A percentile compares a stretch with the other conserved stretches of the same genome.
phyloP scores from a whole-genome alignment of 2,113 vertebrate genomes.

The Perognathus longimembris region DNA sequence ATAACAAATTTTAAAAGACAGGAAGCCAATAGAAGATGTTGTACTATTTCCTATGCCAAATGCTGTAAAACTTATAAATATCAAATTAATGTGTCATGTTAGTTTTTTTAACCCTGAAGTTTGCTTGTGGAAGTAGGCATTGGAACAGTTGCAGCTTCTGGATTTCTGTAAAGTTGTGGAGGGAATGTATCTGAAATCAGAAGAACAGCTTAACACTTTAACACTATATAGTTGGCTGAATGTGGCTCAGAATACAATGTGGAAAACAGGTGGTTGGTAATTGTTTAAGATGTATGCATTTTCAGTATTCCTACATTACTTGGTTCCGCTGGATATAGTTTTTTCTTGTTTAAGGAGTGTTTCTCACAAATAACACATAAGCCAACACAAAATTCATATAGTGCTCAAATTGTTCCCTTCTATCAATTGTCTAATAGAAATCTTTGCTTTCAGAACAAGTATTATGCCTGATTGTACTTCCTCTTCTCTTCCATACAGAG shows the following conservation, averaged over 20 bases:
- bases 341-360: not conserved
- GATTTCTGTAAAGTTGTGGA: not conserved
- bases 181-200: not conserved
- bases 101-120: not conserved
- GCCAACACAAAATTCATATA: not conserved
- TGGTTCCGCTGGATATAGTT: not conserved
- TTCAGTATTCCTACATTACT: not conserved
- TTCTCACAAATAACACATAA: constrained; percentile 8
- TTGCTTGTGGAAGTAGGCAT: not conserved
- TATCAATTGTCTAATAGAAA: not conserved
- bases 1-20: not conserved
- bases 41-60: not conserved
- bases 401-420: not conserved
- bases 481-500: not conserved
- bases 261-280: not conserved
- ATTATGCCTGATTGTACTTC: not conserved
- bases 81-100: constrained; percentile 1
- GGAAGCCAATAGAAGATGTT: constrained; percentile 35
- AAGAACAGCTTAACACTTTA: not conserved
- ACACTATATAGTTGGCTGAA: no score
- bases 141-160: not conserved
- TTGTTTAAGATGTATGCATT: not conserved
- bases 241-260: not conserved
- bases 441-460: constrained; percentile 23
- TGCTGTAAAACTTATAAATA: not conserved